These are phyloP conservation scores for Cheirogaleus medius DNA, from an alignment of 2,113 vertebrate genomes.

Conservation along the genomic window DNA sequence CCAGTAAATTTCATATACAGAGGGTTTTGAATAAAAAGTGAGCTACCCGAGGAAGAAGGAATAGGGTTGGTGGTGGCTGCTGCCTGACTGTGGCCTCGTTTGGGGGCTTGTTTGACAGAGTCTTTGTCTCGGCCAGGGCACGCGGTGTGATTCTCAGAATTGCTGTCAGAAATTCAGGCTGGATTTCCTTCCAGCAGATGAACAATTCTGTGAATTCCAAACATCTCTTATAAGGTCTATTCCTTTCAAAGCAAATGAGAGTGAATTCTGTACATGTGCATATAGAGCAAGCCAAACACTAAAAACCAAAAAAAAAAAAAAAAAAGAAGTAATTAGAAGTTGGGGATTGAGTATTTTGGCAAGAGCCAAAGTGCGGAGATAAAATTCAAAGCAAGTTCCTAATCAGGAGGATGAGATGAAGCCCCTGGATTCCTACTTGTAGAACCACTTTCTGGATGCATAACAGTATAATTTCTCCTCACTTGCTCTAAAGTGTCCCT, in stretches of 20 bases:
- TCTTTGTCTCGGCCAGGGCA: no score
- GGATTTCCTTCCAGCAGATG: not conserved
- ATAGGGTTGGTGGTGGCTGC: no score
- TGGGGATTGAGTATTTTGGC: not conserved
- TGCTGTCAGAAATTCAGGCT: not conserved
- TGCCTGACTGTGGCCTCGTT: no score
- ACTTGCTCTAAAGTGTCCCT: not conserved
- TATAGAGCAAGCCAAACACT: not conserved
- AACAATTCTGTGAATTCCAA: not conserved
- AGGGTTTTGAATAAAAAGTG: not conserved
- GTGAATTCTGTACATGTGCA: not conserved
- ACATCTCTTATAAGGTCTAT: not conserved
- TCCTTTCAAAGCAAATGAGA: not conserved
- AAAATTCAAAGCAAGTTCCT: not conserved
- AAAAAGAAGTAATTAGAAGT: not conserved
- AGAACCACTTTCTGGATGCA: not conserved
- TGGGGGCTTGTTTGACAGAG: accelerated
- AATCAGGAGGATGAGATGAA: not conserved
- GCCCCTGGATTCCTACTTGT: not conserved
- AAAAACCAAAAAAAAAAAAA: not conserved
- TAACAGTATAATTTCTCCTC: not conserved
- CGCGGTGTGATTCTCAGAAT: not conserved
- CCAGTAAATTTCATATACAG: no score
- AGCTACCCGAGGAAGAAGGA: not conserved
- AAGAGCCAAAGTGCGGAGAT: not conserved